A percentile compares a stretch with the other conserved stretches of the same genome.
Evolutionary conservation across 2,113 vertebrate genomes (phyloP).

Genomic region (Chaenogobius annularis): DNA sequence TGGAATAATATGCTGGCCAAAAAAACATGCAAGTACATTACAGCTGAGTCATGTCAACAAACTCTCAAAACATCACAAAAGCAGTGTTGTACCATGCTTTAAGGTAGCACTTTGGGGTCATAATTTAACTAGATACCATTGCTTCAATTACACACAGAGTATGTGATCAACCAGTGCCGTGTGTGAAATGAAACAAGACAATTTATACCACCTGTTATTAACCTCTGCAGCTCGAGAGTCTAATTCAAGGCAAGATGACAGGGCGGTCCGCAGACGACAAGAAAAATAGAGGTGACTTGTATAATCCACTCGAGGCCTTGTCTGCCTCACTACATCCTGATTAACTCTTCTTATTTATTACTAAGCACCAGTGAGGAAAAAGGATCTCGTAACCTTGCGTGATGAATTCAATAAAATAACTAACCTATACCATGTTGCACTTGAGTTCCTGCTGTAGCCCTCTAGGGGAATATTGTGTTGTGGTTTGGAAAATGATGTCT

Average conservation of each 20-base stretch:
- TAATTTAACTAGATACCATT: constrained; percentile 48
- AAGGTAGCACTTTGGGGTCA: constrained; percentile 26
- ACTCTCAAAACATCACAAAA: not conserved
- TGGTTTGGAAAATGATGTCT: constrained; percentile 37
- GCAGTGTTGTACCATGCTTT: constrained; percentile 5
- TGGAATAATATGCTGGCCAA: not conserved
- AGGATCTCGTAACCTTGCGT: not conserved
- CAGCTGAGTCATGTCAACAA: too few species aligned
- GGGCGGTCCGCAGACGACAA: constrained; percentile 27
- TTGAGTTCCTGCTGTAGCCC: constrained; percentile 21
- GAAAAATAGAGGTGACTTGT: constrained; percentile 38
- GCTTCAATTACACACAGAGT: constrained; percentile 60
- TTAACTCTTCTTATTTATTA: constrained; percentile 28
- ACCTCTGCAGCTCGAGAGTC: constrained; percentile 57
- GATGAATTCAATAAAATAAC: constrained; percentile 21
- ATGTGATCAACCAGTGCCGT: constrained; percentile 55
- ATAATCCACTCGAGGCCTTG: constrained; percentile 28
- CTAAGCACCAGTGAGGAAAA: constrained; percentile 4
- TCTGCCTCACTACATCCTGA: constrained; percentile 17
- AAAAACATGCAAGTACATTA: not conserved
- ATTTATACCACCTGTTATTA: constrained; percentile 68
- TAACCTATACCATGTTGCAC: constrained; percentile 24
- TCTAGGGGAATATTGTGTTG: constrained; percentile 14
- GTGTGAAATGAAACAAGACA: constrained; percentile 65
- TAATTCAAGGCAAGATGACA: constrained; percentile 46